A percentile compares a stretch with the other conserved stretches of the same genome.
Evolutionary conservation across 2,888 invertebrate species (phyloP).

Genomic region (Cosmia pyralina): DNA sequence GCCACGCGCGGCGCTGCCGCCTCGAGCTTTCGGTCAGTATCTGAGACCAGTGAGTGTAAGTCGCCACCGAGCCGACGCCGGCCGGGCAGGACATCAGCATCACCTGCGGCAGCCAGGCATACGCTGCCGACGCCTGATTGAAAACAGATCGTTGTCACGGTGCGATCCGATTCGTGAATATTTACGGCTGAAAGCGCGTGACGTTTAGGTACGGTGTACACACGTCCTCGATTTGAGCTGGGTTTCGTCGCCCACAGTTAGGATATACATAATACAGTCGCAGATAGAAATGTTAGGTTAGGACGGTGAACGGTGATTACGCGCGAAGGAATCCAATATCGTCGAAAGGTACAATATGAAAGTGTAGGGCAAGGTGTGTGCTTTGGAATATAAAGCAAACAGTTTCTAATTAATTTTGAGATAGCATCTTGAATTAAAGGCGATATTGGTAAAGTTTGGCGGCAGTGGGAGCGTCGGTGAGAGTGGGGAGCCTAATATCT

Average conservation of each 20-base stretch:
- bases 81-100: constrained; percentile 31
- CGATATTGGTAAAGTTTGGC: constrained; percentile 66
- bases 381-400: constrained; percentile 61
- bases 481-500: constrained; percentile 40
- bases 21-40: constrained; percentile 80
- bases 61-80: constrained; percentile 20
- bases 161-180: constrained; percentile 58
- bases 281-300: constrained; percentile 61
- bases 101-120: constrained; percentile 35
- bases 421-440: constrained; percentile 61
- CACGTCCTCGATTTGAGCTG: constrained; percentile 55
- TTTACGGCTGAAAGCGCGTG: constrained; percentile 65
- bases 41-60: constrained; percentile 39
- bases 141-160: constrained; percentile 51
- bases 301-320: constrained; percentile 41
- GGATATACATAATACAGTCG: constrained; percentile 29
- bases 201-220: constrained; percentile 57
- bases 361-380: constrained; percentile 57
- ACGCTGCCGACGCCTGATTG: constrained; percentile 43
- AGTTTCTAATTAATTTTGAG: constrained; percentile 68
- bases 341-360: constrained; percentile 29
- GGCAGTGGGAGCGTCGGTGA: constrained; percentile 38
- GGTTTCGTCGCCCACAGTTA: constrained; percentile 34
- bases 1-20: constrained; percentile 68
- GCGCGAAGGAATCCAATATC: constrained; percentile 60